Base-by-base conservation (phyloP, 2,797 vertebrate species). In the Apogon talboti region DNA sequence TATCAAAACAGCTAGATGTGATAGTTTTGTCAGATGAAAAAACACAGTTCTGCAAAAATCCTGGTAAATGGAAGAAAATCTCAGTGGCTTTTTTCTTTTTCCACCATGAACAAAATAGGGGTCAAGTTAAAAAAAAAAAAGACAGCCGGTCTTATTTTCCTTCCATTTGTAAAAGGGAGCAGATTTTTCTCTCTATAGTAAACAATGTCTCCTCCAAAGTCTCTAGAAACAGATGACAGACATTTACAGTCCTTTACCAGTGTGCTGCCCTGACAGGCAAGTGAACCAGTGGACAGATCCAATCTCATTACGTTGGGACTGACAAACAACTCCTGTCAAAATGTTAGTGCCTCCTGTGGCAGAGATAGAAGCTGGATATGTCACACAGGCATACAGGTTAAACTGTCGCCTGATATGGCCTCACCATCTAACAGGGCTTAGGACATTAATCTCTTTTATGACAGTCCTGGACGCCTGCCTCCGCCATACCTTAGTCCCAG, bases 251-350 rank as follows among this genome's bases (percentile, higher is more conserved):
- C 40, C 13, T 70, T 61, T 58, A 74, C 62, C 69, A 74, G 70
- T 18, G 46, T 70, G 59, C 45, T 51, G 11, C 58, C 47, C 56
- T 74, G 77, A 79, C 41, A 37, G 61, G 53, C 50, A 11, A 71
- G 73, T 67, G 71, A 82, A 84, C 78, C 74, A 59, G 24, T 65
- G 74, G 71, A 84, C 63, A 69, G 55, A 85, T 83, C 53, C 81
- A 80, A 76, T 87, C 70, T 81, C 77, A 83, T 87, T 84, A 87
- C 54, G 65, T 57, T 55, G 76, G 43, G 54, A 79, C 81, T 91
- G 86, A 93, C 74, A 82, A 91, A 92, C 84, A 84, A 73, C 78
- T 62, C 43, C 74, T 92, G 89, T 92, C 91, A 89, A 79, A 90
- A 85, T 66, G 66, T 88, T 87, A 87, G 78, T 74, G 76, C 84